Conservation (phyloP, 2,797 vertebrate species). For the Myripristis murdjan region DNA sequence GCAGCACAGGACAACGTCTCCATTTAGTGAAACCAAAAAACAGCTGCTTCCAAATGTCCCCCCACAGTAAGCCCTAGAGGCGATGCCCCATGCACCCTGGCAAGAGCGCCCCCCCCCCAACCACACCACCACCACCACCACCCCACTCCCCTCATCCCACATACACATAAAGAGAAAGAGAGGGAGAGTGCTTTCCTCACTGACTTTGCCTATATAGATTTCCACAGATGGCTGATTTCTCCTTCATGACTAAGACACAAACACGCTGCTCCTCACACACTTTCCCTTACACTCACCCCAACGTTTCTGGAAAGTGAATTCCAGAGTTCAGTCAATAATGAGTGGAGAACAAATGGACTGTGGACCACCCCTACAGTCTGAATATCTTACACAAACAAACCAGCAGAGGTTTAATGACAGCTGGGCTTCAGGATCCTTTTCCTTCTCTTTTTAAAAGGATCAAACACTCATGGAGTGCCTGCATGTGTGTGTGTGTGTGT, state of each 20-base stretch:
- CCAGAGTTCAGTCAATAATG: slow-evolving; percentile 53
- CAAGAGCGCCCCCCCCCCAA: slow-evolving; percentile 32
- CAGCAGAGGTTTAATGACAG: slow-evolving; percentile 77
- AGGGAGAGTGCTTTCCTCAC: slow-evolving; percentile 1
- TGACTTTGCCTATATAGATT: not conserved
- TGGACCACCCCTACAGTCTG: slow-evolving; percentile 77
- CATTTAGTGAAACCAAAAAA: slow-evolving; percentile 75
- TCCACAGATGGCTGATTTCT: no score
- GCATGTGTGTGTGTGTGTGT: slow-evolving; percentile 4
- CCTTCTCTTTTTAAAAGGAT: slow-evolving; percentile 67
- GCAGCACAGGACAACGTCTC: slow-evolving; percentile 75
- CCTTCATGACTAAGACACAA: slow-evolving; percentile 1
- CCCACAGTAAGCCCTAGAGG: slow-evolving; percentile 65
- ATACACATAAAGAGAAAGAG: not conserved
- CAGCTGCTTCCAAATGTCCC: slow-evolving; percentile 80
- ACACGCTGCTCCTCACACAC: slow-evolving; percentile 3
- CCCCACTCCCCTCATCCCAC: not conserved
- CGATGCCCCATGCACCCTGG: slow-evolving; percentile 32
- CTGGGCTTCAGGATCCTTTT: slow-evolving; percentile 71
- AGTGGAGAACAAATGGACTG: slow-evolving; percentile 70
- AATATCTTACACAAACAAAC: slow-evolving; percentile 84
- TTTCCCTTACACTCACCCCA: slow-evolving; percentile 15
- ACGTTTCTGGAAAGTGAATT: slow-evolving; percentile 60
- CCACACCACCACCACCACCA: slow-evolving; percentile 1
- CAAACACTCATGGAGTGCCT: slow-evolving; percentile 48